Evolutionary conservation across 2,797 vertebrate species (phyloP), one percentile per base, ranked within the genome.

Genomic region (Alosa sapidissima): DNA sequence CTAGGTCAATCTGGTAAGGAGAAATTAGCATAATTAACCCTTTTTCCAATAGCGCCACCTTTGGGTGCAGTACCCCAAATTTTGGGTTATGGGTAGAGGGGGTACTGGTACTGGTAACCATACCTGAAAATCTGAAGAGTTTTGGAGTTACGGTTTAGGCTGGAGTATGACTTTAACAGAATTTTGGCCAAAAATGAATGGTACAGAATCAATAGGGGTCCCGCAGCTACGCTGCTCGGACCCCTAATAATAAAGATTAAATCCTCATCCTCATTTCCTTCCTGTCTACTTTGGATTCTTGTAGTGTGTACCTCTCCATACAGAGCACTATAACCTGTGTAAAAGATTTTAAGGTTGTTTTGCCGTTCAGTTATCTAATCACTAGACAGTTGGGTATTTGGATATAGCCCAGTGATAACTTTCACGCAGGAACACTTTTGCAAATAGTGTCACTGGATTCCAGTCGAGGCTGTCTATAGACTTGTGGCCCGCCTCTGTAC

Each of bases 321-420:
- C 41, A 78, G 36, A 47, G 72, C 36, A 62, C 58, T 19, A 19
- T 8, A 1, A 33, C 36, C 3, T 75, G 24, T 36, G n/a, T 19
- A 28, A 58, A 81, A 65, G 10, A 48, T 13, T 51, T 16, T 82
- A 9, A 47, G 41, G 48, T 16, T 7, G 72, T 54, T 85, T 84
- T 55, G 81, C 49, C 7, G 3, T 55, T 24, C 60, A 48, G 7
- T 75, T 87, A 83, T 87, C 84, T 83, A 81, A 87, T 83, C 84
- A 81, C 7, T 5, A 84, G 65, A 47, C 81, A 83, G 49, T 28
- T 75, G 51, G 33, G 9, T 10, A 88, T 90, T 90, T 89, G 87
- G 72, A 47, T 87, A 87, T 13, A 48, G 55, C 41, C 9, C 33
- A n/a, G 72, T 41, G 84, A 90, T 85, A 87, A 86, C 75, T 49